These are phyloP conservation scores for Ormia ochracea DNA, from an alignment of 2,888 invertebrate species.

Conservation along the genomic window DNA sequence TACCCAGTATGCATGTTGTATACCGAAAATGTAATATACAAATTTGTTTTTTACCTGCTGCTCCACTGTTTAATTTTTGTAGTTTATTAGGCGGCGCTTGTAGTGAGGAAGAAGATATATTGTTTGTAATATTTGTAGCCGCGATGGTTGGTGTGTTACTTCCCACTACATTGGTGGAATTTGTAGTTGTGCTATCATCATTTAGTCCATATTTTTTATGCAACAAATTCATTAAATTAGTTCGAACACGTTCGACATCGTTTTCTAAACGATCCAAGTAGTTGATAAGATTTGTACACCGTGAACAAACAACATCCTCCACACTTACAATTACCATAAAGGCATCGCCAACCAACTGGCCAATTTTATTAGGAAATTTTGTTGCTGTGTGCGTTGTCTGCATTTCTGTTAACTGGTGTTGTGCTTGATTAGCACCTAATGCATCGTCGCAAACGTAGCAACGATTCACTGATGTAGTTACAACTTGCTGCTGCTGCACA, in stretches of 20 bases:
- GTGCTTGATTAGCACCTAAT: conserved; percentile 70
- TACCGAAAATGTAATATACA: not conserved
- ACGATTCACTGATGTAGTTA: conserved; percentile 64
- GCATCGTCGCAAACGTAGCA: conserved; percentile 77
- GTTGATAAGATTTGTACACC: conserved; percentile 77
- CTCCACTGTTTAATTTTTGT: conserved; percentile 73
- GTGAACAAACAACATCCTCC: conserved; percentile 77
- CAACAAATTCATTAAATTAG: conserved; percentile 74
- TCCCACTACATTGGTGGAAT: conserved; percentile 29
- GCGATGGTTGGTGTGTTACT: conserved; percentile 36
- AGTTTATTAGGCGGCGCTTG: conserved; percentile 74
- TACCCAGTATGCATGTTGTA: not conserved
- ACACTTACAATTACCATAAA: conserved; percentile 77
- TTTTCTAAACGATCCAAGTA: conserved; percentile 78
- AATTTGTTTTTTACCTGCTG: conserved; percentile 65
- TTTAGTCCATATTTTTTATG: conserved; percentile 76
- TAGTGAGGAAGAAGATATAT: conserved; percentile 45
- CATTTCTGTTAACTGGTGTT: conserved; percentile 74
- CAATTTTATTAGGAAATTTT: conserved; percentile 78
- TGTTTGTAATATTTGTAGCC: conserved; percentile 42
- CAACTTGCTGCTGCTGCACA: conserved; percentile 63
- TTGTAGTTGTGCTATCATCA: conserved; percentile 69
- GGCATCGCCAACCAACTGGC: conserved; percentile 77
- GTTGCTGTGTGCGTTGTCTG: conserved; percentile 76
- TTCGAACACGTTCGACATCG: conserved; percentile 76